Evolutionary conservation across 1,140 invertebrate genomes (phyloP).

Genomic region (Temnothorax nylanderi): DNA sequence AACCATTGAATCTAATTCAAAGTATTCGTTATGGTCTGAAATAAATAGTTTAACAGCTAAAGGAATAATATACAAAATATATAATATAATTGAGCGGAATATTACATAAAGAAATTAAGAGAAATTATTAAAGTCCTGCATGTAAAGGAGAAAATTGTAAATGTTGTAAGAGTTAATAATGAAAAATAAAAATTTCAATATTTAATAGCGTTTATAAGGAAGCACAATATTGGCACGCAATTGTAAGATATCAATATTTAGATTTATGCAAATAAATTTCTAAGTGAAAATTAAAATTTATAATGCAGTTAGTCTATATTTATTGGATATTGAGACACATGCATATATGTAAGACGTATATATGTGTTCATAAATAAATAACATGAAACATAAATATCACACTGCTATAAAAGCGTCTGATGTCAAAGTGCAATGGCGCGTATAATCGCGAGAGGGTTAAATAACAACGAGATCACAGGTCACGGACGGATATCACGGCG

Average conservation of each 20-base stretch:
- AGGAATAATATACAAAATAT: background rate
- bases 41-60: background rate
- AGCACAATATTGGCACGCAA: background rate
- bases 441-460: background rate
- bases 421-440: background rate
- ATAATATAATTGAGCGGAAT: background rate
- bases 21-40: background rate
- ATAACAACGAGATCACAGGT: constrained; percentile 33
- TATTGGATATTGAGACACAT: background rate
- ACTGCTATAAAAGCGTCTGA: background rate
- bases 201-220: background rate
- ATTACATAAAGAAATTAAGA: background rate
- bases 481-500: constrained; percentile 25
- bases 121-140: background rate
- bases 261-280: background rate
- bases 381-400: background rate
- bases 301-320: background rate
- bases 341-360: background rate
- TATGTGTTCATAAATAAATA: background rate
- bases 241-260: background rate
- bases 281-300: background rate
- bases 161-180: background rate
- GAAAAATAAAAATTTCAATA: background rate
- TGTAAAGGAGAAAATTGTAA: background rate
- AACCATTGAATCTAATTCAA: background rate